Percentiles rank a stretch among this genome's conserved stretches.
Evolutionary conservation across 2,113 vertebrate genomes (phyloP).

Genomic region (Bettongia penicillata): DNA sequence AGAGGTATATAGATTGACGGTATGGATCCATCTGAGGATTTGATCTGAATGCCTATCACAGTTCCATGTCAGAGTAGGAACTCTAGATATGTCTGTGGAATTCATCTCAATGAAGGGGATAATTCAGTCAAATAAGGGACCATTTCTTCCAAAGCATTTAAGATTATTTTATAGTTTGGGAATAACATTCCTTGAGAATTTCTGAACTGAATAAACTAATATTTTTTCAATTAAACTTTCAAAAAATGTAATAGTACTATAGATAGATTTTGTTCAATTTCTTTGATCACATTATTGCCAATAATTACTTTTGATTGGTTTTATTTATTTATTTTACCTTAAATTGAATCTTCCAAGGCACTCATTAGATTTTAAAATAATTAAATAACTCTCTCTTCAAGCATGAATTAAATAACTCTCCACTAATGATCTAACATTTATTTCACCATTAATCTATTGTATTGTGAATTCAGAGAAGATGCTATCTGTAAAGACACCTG

Average conservation of each 20-base stretch:
- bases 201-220: neutral
- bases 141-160: neutral
- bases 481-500: slow-evolving; percentile 36
- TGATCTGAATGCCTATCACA: neutral
- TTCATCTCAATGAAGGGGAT: neutral
- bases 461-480: slow-evolving; percentile 37
- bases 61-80: neutral
- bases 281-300: neutral
- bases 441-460: neutral
- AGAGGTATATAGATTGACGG: neutral
- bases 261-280: neutral
- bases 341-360: neutral
- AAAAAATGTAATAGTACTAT: neutral
- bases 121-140: neutral
- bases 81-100: neutral
- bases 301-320: neutral
- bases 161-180: neutral
- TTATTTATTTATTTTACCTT: neutral
- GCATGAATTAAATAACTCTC: neutral
- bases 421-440: neutral
- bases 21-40: neutral
- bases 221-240: neutral
- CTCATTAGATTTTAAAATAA: neutral
- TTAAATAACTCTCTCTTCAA: neutral
- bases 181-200: neutral